Base-by-base conservation (phyloP, 2,888 invertebrate species). In the Prosapia bicincta region DNA sequence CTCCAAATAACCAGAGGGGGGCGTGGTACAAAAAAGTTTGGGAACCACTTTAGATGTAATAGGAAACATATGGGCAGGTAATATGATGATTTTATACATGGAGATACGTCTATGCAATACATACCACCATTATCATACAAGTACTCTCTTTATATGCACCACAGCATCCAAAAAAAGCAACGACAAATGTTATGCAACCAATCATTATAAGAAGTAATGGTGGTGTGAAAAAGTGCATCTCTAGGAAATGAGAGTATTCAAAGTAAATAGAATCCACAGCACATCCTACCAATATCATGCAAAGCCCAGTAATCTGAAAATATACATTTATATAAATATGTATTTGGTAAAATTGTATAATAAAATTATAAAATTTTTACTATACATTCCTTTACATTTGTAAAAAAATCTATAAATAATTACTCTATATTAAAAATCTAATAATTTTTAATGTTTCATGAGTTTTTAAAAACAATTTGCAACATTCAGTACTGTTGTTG, bases 121-220 rank as follows among this genome's bases (percentile, higher is more conserved):
- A 83, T 82, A 85, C 85, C 69, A 84, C 83, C 28, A 83, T 84
- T 65, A 85, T 81, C 83, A 86, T 84, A 81, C 85, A 85, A 43
- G 84, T 83, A 79, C 85, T 86, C 78, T 85, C 85, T 79, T 82
- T 83, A 30, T 86, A 83, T n/a, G 86, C 85, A 38, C 86, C 86
- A 79, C 85, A 85, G 78, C 86, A 85, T 78, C 86, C 86, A 30
- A 85, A 81, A 81, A 85, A 86, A 1, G 86, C 84, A n/a, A 85
- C 84, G 32, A 84, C 80, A 79, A 86, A 86, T 13, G 80, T 79
- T 0, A 80, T 72, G 66, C 79, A 77, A 6, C 81, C 82, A 23
- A 81, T 76, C 3, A 75, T 75, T 7, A 81, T 78, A 25, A 81
- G 74, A 24, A 79, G 70, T 7, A 78, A 67, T n/a, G 81, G 77